These are phyloP conservation scores for Phasia obesa DNA, from an alignment of 2,888 invertebrate species.

Conservation along the genomic window DNA sequence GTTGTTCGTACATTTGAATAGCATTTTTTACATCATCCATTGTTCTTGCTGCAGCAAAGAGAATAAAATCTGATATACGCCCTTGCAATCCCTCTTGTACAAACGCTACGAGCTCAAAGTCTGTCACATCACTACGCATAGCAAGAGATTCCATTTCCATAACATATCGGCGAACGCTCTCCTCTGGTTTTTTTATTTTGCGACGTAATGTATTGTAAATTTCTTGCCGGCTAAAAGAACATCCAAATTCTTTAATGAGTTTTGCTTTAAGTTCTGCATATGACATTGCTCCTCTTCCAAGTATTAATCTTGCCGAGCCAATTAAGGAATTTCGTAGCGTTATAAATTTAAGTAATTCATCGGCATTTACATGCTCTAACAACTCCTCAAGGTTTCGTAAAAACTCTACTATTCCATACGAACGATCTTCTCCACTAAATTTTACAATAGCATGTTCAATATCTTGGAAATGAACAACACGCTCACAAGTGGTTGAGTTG, in stretches of 20 bases:
- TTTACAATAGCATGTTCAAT: conserved; percentile 65
- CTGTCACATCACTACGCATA: conserved; percentile 49
- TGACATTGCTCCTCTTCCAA: conserved; percentile 58
- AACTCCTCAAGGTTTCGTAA: conserved; percentile 58
- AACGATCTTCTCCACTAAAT: conserved; percentile 66
- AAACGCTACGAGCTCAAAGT: conserved; percentile 65
- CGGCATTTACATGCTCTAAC: conserved; percentile 57
- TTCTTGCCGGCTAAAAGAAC: conserved; percentile 53
- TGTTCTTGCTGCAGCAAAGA: conserved; percentile 36
- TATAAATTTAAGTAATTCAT: conserved; percentile 59
- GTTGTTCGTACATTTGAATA: conserved; percentile 36
- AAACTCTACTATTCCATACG: conserved; percentile 55
- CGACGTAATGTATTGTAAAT: conserved; percentile 44
- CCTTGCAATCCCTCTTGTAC: conserved; percentile 60
- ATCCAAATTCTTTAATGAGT: conserved; percentile 46
- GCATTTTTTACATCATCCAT: conserved; percentile 40
- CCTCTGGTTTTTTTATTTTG: conserved; percentile 38
- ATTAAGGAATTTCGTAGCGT: conserved; percentile 60
- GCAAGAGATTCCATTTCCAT: conserved; percentile 66
- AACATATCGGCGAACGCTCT: conserved; percentile 61
- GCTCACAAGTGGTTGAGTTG: background rate
- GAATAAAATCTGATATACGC: conserved; percentile 47
- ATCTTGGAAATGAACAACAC: conserved; percentile 59
- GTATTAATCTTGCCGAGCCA: conserved; percentile 48
- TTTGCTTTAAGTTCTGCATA: conserved; percentile 51